Percentiles rank a stretch among this genome's conserved stretches.
phyloP scores from a whole-genome alignment of 2,797 vertebrate genomes.

The Emydoidea blandingii region DNA sequence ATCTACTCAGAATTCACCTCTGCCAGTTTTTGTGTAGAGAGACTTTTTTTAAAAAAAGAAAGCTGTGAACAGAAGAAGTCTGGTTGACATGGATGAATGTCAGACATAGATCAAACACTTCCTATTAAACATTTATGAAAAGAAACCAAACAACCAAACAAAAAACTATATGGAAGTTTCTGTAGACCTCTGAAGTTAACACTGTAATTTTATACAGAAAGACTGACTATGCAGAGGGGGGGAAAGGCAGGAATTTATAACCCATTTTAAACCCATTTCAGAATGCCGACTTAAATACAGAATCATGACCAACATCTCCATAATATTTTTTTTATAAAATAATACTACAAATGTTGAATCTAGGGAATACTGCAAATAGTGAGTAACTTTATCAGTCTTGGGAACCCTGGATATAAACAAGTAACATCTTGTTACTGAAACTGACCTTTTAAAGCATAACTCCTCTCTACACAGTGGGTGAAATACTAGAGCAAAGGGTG shows the following conservation, averaged over 20 bases:
- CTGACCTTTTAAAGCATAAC: neutral
- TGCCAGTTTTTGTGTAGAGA: slow-evolving; percentile 24
- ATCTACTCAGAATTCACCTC: neutral
- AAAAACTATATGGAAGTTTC: neutral
- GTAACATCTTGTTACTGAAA: neutral
- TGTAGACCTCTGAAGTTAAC: no score
- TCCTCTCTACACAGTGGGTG: neutral
- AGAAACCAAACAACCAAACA: neutral
- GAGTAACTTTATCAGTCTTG: neutral
- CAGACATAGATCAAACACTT: slow-evolving; percentile 53
- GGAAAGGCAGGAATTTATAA: neutral
- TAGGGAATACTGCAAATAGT: fast-evolving
- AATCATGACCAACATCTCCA: neutral
- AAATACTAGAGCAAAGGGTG: neutral
- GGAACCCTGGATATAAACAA: neutral
- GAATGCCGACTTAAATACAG: neutral
- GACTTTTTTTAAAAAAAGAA: neutral
- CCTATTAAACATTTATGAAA: slow-evolving; percentile 55
- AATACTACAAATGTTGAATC: neutral
- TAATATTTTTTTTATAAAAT: neutral
- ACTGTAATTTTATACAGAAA: neutral
- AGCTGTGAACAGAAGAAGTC: slow-evolving; percentile 17
- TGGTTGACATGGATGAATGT: slow-evolving; percentile 20
- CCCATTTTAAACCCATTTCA: neutral
- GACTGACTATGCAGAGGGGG: fast-evolving